Conservation (phyloP, 2,797 vertebrate genomes). For the Emys orbicularis region DNA sequence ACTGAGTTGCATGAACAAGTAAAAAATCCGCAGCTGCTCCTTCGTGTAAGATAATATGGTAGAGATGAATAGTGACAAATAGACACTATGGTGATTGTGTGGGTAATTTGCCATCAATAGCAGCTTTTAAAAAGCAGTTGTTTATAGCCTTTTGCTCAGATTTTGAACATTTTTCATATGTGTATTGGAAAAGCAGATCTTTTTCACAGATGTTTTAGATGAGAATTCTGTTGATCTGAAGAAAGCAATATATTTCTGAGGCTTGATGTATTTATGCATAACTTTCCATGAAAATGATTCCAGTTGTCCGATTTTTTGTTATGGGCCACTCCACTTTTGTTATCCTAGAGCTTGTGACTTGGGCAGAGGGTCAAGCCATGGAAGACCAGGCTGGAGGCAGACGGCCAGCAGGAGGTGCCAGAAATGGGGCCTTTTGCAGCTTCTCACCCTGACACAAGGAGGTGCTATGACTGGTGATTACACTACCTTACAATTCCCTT, state of each 20-base stretch:
- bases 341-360: background rate
- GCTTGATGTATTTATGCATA: background rate
- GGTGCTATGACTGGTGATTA: background rate
- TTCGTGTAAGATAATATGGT: background rate
- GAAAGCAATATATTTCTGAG: background rate
- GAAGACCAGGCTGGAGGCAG: background rate
- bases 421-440: background rate
- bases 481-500: background rate
- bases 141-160: background rate
- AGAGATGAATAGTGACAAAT: background rate
- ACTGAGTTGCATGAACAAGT: background rate
- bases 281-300: background rate
- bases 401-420: background rate
- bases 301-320: background rate
- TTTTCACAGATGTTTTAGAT: background rate
- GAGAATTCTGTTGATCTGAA: background rate
- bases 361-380: background rate
- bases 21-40: background rate
- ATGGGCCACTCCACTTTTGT: background rate
- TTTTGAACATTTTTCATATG: background rate
- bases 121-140: background rate
- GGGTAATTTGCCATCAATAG: background rate
- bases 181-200: rapidly evolving
- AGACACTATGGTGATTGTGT: background rate
- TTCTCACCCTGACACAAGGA: background rate